Percentiles rank a stretch among this genome's conserved stretches.
Evolutionary conservation across 92 coral and sea anemone genomes (phyloP).

Genomic region (Siderastrea radians): DNA sequence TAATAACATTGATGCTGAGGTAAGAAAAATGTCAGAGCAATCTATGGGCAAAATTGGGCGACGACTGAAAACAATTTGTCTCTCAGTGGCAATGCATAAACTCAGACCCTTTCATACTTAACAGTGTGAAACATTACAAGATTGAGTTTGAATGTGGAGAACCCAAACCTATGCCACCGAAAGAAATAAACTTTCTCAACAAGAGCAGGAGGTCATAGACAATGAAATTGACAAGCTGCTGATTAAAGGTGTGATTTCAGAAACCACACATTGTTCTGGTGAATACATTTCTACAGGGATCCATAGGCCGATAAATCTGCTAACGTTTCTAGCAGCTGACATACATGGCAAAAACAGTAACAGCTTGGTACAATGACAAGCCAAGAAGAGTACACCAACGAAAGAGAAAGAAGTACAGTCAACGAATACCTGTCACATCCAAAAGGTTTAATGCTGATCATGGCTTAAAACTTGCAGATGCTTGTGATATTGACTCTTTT

Average conservation of each 20-base stretch:
- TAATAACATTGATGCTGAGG: not conserved
- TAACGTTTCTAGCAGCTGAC: too few species aligned
- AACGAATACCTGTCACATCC: not conserved
- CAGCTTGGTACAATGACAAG: not conserved
- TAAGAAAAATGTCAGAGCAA: slow-evolving; percentile 1
- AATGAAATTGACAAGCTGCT: slow-evolving; percentile 20
- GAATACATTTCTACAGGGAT: slow-evolving; percentile 72
- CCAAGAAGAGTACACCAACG: not conserved
- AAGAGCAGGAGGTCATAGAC: not conserved
- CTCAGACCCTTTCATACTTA: slow-evolving; percentile 24
- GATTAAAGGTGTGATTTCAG: slow-evolving; percentile 47
- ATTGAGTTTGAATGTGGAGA: not conserved
- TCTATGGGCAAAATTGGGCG: not conserved
- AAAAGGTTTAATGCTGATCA: not conserved
- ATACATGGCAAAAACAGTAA: too few species aligned
- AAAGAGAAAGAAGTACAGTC: not conserved
- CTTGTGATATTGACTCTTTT: not conserved
- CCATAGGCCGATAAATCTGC: too few species aligned
- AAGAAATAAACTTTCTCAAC: not conserved
- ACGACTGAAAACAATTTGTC: slow-evolving; percentile 29
- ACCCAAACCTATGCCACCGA: not conserved
- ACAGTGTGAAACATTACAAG: slow-evolving; percentile 9
- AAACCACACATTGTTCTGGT: slow-evolving; percentile 31
- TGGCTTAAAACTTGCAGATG: not conserved
- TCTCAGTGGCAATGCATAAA: slow-evolving; percentile 58